phyloP scores from a whole-genome alignment of 2,113 vertebrate species.

The Asarcornis scutulata region DNA sequence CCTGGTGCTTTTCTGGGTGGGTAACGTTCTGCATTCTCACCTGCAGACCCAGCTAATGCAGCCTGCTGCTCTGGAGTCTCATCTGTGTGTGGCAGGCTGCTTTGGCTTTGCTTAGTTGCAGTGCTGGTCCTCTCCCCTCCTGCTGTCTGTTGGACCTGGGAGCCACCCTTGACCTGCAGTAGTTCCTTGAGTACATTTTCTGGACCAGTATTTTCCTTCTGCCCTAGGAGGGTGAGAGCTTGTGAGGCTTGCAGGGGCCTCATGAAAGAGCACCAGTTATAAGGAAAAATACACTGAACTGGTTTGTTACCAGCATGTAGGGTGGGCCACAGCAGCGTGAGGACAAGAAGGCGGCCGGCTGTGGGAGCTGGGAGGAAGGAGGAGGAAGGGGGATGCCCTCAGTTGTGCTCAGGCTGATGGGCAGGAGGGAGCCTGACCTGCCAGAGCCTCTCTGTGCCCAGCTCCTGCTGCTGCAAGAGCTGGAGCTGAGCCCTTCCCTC shows the following conservation, averaged over 20 bases:
- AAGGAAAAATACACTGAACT: neutral
- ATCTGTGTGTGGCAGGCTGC: neutral
- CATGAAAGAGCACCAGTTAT: neutral
- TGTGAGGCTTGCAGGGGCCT: neutral
- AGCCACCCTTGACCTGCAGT: neutral
- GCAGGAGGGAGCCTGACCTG: too few relatives aligned
- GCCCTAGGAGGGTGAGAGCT: rapidly evolving
- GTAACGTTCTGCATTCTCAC: neutral
- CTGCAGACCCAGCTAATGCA: neutral
- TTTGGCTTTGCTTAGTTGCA: neutral
- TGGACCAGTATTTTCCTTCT: neutral
- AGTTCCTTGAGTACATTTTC: neutral
- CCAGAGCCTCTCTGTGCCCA: neutral
- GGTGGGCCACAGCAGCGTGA: neutral
- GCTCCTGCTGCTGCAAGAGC: neutral
- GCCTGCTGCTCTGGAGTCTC: neutral
- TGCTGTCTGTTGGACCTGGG: neutral
- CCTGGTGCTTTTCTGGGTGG: neutral
- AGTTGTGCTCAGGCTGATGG: neutral
- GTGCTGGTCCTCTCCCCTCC: neutral
- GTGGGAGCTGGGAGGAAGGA: neutral
- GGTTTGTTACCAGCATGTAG: neutral
- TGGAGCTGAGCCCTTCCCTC: neutral
- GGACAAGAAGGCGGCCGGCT: neutral
- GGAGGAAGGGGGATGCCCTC: neutral